A percentile compares a stretch with the other conserved stretches of the same genome.
These are phyloP conservation scores for Leucoma salicis DNA, from an alignment of 2,888 invertebrate genomes.

Conservation along the genomic window DNA sequence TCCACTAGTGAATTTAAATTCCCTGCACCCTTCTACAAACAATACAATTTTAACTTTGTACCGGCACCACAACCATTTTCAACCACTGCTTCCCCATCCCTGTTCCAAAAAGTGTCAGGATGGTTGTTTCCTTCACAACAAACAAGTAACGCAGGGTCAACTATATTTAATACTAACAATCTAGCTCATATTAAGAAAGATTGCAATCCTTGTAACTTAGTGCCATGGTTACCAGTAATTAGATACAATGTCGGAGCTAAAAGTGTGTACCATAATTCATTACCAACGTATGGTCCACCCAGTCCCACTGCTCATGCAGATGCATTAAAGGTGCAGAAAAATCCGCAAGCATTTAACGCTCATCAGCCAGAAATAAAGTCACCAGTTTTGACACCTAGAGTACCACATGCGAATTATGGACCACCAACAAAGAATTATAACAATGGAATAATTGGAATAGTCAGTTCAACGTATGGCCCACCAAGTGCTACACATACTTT, in stretches of 20 bases:
- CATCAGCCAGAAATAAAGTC: constrained; percentile 39
- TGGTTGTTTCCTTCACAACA: constrained; percentile 84
- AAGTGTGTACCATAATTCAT: constrained; percentile 51
- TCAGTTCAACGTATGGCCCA: constrained; percentile 61
- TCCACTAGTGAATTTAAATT: constrained; percentile 61
- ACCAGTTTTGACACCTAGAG: constrained; percentile 43
- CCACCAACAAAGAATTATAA: constrained; percentile 46
- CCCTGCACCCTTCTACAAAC: constrained; percentile 73
- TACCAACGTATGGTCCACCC: constrained; percentile 68
- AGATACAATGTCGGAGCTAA: constrained; percentile 69
- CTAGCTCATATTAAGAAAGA: constrained; percentile 72
- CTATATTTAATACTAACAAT: constrained; percentile 42
- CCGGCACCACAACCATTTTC: constrained; percentile 70
- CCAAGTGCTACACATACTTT: constrained; percentile 56
- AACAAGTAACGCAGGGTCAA: constrained; percentile 45
- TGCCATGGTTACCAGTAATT: constrained; percentile 91
- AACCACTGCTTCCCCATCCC: constrained; percentile 71
- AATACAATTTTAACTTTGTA: constrained; percentile 73
- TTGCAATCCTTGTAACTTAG: constrained; percentile 90
- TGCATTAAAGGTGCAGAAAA: constrained; percentile 46
- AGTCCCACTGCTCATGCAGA: constrained; percentile 60
- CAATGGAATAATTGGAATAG: constrained; percentile 33
- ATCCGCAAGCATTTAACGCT: constrained; percentile 49
- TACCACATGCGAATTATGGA: constrained; percentile 57
- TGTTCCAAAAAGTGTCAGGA: constrained; percentile 82